Evolutionary conservation across 2,888 invertebrate species (phyloP).

Genomic region (Chrysodeixis includens): DNA sequence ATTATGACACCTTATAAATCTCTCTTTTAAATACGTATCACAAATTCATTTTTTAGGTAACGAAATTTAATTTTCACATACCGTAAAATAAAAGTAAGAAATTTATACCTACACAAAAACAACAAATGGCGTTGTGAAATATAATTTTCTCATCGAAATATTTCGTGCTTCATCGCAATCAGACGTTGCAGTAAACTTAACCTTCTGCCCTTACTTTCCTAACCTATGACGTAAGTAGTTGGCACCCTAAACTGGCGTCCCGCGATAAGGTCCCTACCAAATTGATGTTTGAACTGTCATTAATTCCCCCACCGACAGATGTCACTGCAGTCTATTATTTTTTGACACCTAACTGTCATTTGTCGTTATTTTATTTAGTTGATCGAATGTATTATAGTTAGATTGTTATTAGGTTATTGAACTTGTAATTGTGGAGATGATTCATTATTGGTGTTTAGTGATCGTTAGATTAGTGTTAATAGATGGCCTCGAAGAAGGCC

Average conservation of each 20-base stretch:
- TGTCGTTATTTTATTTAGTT: constrained; percentile 77
- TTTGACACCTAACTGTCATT: constrained; percentile 86
- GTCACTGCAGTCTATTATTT: constrained; percentile 85
- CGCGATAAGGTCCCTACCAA: constrained; percentile 82
- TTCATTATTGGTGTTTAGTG: constrained; percentile 36
- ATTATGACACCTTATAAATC: too few species aligned
- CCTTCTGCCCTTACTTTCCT: constrained; percentile 29
- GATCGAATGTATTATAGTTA: constrained; percentile 69
- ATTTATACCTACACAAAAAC: too few species aligned
- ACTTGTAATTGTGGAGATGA: constrained; percentile 54
- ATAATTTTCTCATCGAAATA: too few species aligned
- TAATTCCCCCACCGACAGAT: constrained; percentile 84
- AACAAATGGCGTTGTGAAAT: too few species aligned
- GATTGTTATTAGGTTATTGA: constrained; percentile 62
- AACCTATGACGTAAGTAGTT: constrained; percentile 64
- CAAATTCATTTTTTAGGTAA: too few species aligned
- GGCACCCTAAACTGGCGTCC: constrained; percentile 75
- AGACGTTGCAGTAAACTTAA: neutral
- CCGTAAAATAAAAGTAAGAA: too few species aligned
- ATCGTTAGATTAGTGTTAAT: constrained; percentile 32
- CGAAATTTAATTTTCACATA: too few species aligned
- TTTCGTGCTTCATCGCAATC: too few species aligned
- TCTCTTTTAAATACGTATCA: too few species aligned
- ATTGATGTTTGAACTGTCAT: constrained; percentile 88
- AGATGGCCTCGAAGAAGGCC: neutral